A percentile compares a stretch with the other conserved stretches of the same genome.
Conservation (phyloP, 2,888 invertebrate genomes). For the Leptura quadrifasciata region DNA sequence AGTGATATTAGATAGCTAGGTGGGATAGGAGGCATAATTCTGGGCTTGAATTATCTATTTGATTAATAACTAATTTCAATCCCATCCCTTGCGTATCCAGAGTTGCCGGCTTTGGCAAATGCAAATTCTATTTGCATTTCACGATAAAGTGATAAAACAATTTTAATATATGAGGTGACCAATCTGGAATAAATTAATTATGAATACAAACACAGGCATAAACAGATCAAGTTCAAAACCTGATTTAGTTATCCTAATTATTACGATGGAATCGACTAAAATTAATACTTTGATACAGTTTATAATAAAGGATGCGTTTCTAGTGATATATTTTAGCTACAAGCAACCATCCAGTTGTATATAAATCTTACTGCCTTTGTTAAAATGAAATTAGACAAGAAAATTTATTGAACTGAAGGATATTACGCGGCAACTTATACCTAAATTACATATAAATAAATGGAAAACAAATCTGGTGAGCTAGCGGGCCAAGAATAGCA, state of each 20-base stretch:
- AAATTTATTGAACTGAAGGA: no score
- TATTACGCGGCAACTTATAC: no score
- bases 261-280: background rate
- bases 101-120: conserved; percentile 41
- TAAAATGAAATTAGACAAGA: no score
- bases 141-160: conserved; percentile 34
- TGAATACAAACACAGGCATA: background rate
- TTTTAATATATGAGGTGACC: conserved; percentile 47
- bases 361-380: no score
- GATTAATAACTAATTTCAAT: conserved; percentile 49
- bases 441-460: no score
- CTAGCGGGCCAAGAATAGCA: no score
- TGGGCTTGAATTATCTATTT: conserved; percentile 20
- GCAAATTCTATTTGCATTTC: conserved; percentile 50
- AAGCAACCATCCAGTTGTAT: no score
- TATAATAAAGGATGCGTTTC: no score
- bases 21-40: conserved; percentile 20
- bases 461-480: no score
- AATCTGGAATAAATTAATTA: conserved; percentile 30
- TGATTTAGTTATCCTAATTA: background rate
- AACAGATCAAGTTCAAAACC: background rate
- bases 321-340: no score
- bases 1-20: conserved; percentile 19
- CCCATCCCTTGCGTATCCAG: conserved; percentile 18
- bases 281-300: no score